phyloP scores from a whole-genome alignment of 2,797 vertebrate species.

The Zalophus californianus region DNA sequence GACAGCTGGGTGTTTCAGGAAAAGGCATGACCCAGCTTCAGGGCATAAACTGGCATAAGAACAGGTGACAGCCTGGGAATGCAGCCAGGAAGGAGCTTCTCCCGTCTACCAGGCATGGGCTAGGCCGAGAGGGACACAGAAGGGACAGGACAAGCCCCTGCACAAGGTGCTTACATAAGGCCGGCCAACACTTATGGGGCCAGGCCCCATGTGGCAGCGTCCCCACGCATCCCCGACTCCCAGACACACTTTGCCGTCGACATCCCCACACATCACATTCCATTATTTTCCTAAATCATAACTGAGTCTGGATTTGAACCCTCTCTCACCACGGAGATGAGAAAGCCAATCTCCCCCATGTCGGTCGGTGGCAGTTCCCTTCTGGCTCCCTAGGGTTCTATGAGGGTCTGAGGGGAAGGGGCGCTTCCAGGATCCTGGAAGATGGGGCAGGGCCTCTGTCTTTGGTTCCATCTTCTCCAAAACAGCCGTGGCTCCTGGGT shows the following conservation, averaged over 20 bases:
- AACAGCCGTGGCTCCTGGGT: accelerated
- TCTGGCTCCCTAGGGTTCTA: background rate
- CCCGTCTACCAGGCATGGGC: background rate
- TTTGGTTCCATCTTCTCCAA: background rate
- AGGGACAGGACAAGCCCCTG: background rate
- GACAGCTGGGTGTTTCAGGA: background rate
- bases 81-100: background rate
- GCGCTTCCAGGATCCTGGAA: background rate
- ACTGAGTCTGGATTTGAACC: background rate
- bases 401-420: background rate
- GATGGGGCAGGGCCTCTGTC: background rate
- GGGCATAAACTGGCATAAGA: background rate
- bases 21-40: background rate
- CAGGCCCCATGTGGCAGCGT: background rate
- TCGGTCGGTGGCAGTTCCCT: background rate
- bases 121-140: background rate
- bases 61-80: background rate
- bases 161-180: accelerated
- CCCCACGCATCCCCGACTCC: accelerated
- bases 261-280: background rate
- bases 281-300: background rate
- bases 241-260: background rate
- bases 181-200: background rate
- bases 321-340: background rate
- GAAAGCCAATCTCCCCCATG: background rate